Evolutionary conservation across 2,888 invertebrate species (phyloP), one percentile per base, ranked within the genome.

Genomic region (Ptilodon capucinus): DNA sequence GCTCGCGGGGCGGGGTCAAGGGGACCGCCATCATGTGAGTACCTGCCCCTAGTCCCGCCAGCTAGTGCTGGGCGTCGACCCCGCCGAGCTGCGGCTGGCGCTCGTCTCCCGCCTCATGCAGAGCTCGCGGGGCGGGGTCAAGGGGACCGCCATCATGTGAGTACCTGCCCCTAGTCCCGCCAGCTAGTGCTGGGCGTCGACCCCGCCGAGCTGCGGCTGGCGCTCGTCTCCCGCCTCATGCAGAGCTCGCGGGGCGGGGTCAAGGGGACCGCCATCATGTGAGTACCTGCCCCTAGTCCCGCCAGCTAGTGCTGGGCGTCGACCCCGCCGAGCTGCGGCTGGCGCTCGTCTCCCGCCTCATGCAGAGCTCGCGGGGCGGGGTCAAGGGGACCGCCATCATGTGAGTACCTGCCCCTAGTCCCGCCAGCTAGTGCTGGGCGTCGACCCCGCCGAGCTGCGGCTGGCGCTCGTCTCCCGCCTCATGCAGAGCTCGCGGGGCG

Each of bases 361-460:
- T 99, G 98, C 98, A 98, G 91, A 97, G 99, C 64, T 95, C 96
- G 28, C 92, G 98, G 44, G 99, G 98, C 0, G 98, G 98, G 1
- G 86, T 94, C 52, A 98, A 98, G 85, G 99, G 99, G 51, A 99
- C 98, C 3, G 97, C 98, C 32, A 98, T 98, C 62, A 97, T 98
- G 98, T 97, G 84, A 92, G 94, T 70, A 9, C 18, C 9, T 6
- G 17, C 8, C 32, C 8, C 34, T 16, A 7, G 28, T 11, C 23
- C 25, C 4, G 19, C 19, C 19, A 13, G 21, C 21, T 4, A 4
- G 9, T 25, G 25, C 25, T 25, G 25, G 25, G 8, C 3, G 25
- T 25, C 8, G 25, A 25, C 9, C 5, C 18, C 7, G 8, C 3
- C 13, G 5, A 2, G 34, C 14, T 13, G 34, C 34, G 34, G 13